Conservation (phyloP, 2,113 vertebrate genomes). For the Caranx melampygus region DNA sequence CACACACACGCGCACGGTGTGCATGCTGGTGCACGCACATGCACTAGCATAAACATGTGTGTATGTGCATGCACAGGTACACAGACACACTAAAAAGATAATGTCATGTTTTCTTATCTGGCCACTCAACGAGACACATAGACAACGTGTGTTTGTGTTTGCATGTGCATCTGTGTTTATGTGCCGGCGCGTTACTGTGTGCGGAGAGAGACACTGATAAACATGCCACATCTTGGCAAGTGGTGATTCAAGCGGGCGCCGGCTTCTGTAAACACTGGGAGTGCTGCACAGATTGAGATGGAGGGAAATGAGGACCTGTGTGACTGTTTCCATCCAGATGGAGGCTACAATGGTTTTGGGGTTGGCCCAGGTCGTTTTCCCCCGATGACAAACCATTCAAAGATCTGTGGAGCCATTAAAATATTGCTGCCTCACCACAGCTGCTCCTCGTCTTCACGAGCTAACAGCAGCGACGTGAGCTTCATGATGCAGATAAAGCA, state of each 20-base stretch:
- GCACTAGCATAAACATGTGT: not conserved
- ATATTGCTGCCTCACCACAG: slow-evolving; percentile 61
- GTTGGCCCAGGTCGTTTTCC: slow-evolving; percentile 46
- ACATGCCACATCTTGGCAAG: slow-evolving; percentile 71
- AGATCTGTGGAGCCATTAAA: slow-evolving; percentile 62
- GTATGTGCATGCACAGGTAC: slow-evolving; percentile 12
- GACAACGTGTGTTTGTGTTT: slow-evolving; percentile 58
- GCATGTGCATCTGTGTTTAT: slow-evolving; percentile 52
- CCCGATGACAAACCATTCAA: slow-evolving; percentile 53
- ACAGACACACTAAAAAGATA: slow-evolving; percentile 59
- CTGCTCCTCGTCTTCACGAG: slow-evolving; percentile 61
- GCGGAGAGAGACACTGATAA: slow-evolving; percentile 63
- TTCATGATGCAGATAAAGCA: slow-evolving; percentile 47
- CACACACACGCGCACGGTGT: slow-evolving; percentile 1
- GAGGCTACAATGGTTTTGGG: slow-evolving; percentile 64
- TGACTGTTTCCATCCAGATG: slow-evolving; percentile 67
- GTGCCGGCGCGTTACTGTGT: slow-evolving; percentile 31
- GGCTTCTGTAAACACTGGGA: slow-evolving; percentile 65
- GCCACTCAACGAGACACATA: slow-evolving; percentile 60
- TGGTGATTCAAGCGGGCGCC: slow-evolving; percentile 52
- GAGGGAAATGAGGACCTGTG: slow-evolving; percentile 61
- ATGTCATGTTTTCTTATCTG: slow-evolving; percentile 76
- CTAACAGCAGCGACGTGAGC: slow-evolving; percentile 48
- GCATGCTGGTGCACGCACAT: slow-evolving; percentile 3
- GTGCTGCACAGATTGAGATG: slow-evolving; percentile 63